Evolutionary conservation across 2,113 vertebrate species (phyloP), one percentile per base, ranked within the genome.

Genomic region (zebrafish (Danio rerio)): DNA sequence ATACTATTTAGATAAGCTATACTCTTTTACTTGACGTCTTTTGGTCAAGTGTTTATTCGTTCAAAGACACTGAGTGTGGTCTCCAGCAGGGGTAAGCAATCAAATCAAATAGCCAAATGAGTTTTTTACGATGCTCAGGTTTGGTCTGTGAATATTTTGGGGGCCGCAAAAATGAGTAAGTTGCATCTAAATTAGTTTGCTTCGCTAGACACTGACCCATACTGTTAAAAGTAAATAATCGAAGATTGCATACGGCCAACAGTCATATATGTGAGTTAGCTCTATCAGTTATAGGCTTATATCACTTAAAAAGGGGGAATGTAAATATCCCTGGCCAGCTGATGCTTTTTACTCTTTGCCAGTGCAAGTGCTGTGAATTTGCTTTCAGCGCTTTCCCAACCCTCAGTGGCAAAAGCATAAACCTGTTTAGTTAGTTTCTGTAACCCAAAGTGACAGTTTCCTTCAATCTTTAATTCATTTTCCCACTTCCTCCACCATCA

Each of bases 21-120:
- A 31, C 31, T 1, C 31, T 2, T 31, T 31, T 31, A 31, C 31
- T 31, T 31, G 31, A 31, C 31, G 31, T 31, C 31, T 31, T 31
- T 31, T 1, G 31, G 31, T 31, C 31, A 31, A 31, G 31, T 31
- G 31, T 31, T 31, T 31, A 31, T 31, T 31, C 3, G 31, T 31
- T 31, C 31, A 31, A 31, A 31, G 31, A 31, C n/a, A n/a, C n/a
- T n/a, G 87, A 99, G 97, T 86, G 94, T 96, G 66, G 97, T 99
- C 90, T 99, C 99, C 92, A 98, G 96, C 91, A 94, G 97, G 96
- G 98, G 98, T 99, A 85, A 94, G 92, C 83, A n/a, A n/a, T n/a
- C n/a, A n/a, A n/a, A n/a, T n/a, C n/a, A n/a, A n/a, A n/a, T n/a
- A n/a, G n/a, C n/a, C n/a, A n/a, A n/a, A n/a, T n/a, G n/a, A n/a